Base-by-base conservation (phyloP, 2,797 vertebrate genomes). In the Neopelma chrysocephalum region DNA sequence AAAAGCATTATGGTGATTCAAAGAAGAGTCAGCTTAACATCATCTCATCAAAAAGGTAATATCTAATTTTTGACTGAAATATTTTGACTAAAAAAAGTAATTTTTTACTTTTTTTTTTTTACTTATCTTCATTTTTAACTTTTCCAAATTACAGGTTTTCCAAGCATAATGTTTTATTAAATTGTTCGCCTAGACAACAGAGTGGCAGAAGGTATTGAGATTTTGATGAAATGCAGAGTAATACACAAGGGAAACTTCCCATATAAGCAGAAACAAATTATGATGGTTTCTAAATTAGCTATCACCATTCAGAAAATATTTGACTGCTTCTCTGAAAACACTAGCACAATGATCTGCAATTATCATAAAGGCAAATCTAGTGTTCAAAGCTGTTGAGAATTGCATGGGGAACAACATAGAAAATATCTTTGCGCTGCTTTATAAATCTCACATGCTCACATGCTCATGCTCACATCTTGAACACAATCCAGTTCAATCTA, bases 271-370 rank as follows among this genome's bases (percentile, higher is more conserved):
- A 17, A 21, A 61, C 64, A 94, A 94, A 89, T 85, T 76, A 64
- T 78, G 64, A 71, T 87, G 26, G 36, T 31, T 91, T 90, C 38
- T 78, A 88, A 95, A 94, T 96, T 78, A 90, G 53, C 34, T 89
- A 77, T 75, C 57, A 50, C 50, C 13, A 71, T 54, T 90, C 42
- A 82, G 68, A 94, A 89, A 88, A 90, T 75, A 82, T 80, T 86
- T 71, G 19, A 72, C 31, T 82, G 25, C 9, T 60, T 80, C 40
- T 64, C 42, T 78, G 61, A 94, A 87, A 81, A 77, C 6, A 51
- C 51, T 80, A 77, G 12, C 26, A 68, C 13, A 60, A 57, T 68
- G 38, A 70, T 88, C 53, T 65, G 32, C 34, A 83, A 57, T 75
- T 76, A 88, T 83, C 57, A 82, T 83, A 92, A 91, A 83, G 76